A percentile compares a stretch with the other conserved stretches of the same genome.
phyloP scores from a whole-genome alignment of 1,140 invertebrate species.

The Aphidius ervi region DNA sequence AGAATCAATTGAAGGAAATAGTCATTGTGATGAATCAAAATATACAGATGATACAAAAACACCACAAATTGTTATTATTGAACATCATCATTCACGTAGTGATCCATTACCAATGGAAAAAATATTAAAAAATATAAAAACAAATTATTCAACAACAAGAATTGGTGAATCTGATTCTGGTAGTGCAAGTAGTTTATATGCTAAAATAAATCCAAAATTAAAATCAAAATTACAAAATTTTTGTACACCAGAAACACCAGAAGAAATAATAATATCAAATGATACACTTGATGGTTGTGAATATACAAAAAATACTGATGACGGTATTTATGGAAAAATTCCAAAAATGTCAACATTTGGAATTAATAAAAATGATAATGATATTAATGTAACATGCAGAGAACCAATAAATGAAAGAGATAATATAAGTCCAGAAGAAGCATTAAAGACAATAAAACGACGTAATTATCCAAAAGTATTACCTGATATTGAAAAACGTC shows the following conservation, averaged over 20 bases:
- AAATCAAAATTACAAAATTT: conserved; percentile 37
- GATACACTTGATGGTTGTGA: conserved; percentile 14
- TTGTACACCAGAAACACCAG: conserved; percentile 17
- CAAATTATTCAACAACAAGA: conserved; percentile 32
- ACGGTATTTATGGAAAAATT: conserved; percentile 39
- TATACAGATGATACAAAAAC: conserved; percentile 17
- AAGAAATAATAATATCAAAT: conserved; percentile 16
- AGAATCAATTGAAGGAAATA: conserved; percentile 24
- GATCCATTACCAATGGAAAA: conserved; percentile 55
- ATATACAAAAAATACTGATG: conserved; percentile 19
- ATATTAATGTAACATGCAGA: conserved; percentile 72
- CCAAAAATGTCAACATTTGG: conserved; percentile 48
- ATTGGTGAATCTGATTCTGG: conserved; percentile 47
- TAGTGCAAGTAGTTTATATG: conserved; percentile 47
- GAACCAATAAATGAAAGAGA: conserved; percentile 35
- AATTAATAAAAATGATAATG: conserved; percentile 43
- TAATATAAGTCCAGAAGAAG: conserved; percentile 62
- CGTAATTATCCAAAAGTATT: conserved; percentile 79
- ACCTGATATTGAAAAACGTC: conserved; percentile 58
- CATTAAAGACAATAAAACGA: conserved; percentile 67
- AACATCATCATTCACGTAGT: conserved; percentile 70
- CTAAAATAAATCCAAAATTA: conserved; percentile 46
- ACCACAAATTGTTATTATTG: conserved; percentile 47
- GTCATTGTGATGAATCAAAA: conserved; percentile 18
- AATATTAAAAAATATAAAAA: conserved; percentile 31